Conservation (phyloP, 2,113 vertebrate species). For the Spea multiplicata region DNA sequence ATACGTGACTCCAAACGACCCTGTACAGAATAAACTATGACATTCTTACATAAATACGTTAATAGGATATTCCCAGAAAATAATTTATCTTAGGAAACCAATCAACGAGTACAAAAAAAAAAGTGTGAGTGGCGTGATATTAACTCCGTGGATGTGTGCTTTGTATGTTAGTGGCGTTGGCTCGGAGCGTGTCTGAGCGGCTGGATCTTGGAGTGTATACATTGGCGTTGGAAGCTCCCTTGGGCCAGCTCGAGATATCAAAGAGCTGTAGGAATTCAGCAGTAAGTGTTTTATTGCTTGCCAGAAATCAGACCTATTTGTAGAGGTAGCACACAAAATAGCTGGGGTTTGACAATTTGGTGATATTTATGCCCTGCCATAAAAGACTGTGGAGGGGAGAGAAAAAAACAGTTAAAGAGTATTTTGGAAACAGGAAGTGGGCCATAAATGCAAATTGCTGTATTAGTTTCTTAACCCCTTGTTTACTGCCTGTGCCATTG, state of each 20-base stretch:
- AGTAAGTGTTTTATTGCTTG: constrained; percentile 86
- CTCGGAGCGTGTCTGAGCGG: background rate
- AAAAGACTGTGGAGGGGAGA: constrained; percentile 58
- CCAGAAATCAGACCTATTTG: constrained; percentile 81
- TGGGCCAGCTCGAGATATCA: constrained; percentile 69
- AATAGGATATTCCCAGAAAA: no score
- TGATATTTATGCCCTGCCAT: constrained; percentile 76
- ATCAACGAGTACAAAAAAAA: no score
- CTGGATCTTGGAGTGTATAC: constrained; percentile 48
- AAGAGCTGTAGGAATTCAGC: constrained; percentile 74
- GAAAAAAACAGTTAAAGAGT: constrained; percentile 67
- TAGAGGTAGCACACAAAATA: constrained; percentile 79
- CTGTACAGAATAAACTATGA: no score
- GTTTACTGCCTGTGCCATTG: background rate
- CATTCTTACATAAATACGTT: no score
- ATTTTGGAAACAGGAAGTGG: constrained; percentile 86
- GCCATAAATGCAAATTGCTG: constrained; percentile 85
- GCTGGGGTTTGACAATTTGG: constrained; percentile 78
- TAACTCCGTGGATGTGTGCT: constrained; percentile 49
- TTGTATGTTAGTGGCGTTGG: constrained; percentile 15
- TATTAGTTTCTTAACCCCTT: constrained; percentile 64
- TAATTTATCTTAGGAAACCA: no score
- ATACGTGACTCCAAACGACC: no score
- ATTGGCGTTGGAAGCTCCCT: constrained; percentile 66
- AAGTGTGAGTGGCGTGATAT: background rate